These are phyloP conservation scores for Arenaria interpres DNA, from an alignment of 2,113 vertebrate species.

Conservation along the genomic window DNA sequence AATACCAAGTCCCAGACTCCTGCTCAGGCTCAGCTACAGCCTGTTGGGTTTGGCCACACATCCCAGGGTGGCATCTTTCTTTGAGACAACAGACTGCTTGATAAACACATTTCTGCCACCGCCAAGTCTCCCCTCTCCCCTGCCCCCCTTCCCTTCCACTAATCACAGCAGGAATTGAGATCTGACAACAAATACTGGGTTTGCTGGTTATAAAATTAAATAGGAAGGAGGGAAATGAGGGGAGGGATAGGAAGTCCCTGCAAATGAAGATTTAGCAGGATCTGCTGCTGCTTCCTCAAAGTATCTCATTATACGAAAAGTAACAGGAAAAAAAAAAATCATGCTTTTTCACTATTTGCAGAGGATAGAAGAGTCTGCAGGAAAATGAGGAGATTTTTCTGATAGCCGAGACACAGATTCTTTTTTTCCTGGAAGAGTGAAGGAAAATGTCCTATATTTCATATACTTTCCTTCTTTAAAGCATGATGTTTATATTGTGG, in stretches of 20 bases:
- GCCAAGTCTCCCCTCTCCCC: neutral
- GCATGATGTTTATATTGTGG: neutral
- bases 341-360: neutral
- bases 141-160: no score
- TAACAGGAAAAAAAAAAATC: neutral
- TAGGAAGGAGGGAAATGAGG: neutral
- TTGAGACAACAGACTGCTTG: neutral
- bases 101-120: neutral
- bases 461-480: neutral
- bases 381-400: neutral
- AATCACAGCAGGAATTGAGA: neutral
- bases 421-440: neutral
- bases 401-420: neutral
- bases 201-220: neutral
- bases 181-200: neutral
- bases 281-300: neutral
- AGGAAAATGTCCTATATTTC: neutral
- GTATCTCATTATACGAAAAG: neutral
- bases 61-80: neutral
- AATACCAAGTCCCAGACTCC: neutral
- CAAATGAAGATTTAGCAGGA: neutral
- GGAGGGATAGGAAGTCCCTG: neutral
- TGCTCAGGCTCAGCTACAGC: neutral
- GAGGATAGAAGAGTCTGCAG: neutral
- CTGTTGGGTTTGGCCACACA: fast-evolving